Base-by-base conservation (phyloP, 2,113 vertebrate species). In the Syrmaticus mikado region DNA sequence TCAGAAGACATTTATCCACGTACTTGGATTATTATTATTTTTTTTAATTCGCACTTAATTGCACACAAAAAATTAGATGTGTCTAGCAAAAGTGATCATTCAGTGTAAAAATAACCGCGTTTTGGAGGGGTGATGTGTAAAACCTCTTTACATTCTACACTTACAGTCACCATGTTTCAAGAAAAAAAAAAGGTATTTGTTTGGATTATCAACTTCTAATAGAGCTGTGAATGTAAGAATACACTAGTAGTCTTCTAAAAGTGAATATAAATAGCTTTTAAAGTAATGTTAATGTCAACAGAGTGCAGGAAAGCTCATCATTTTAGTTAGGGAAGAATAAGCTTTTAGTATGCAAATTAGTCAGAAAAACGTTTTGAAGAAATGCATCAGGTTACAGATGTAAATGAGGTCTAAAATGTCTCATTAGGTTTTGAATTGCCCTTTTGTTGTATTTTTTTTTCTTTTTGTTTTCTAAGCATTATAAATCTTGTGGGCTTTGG, bases 341-440 rank as follows among this genome's bases (percentile, higher is more conserved):
- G 97, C 97, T 97, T 98, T 97, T 97, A 97, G 96, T 94, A 98
- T 97, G 97, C 92, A 98, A 98, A 98, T 98, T 97, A 95, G 85
- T 52, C 96, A 95, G 87, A 95, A 97, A 97, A 97, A 97, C 94
- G 18, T 97, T 97, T 97, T 97, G 86, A 96, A 96, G 97, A 97
- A 98, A 98, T 96, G 92, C 96, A 97, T 97, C 97, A 98, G 94
- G 97, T 97, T 98, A 97, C 79, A 97, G 95, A 98, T 98, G 97
- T 95, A 98, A 98, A 98, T 98, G 97, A 98, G 96, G 96, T 94
- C 97, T 97, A 98, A 98, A 97, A 97, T 97, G 98, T 98, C 97
- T 98, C 98, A 98, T 98, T 98, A 98, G 95, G 97, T 97, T 98
- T 97, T 96, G 97, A 98, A 98, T 98, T 95, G 97, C 96, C 87